Evolutionary conservation across 2,888 invertebrate species (phyloP), one percentile per base, ranked within the genome.

Genomic region (Athetis lepigone): DNA sequence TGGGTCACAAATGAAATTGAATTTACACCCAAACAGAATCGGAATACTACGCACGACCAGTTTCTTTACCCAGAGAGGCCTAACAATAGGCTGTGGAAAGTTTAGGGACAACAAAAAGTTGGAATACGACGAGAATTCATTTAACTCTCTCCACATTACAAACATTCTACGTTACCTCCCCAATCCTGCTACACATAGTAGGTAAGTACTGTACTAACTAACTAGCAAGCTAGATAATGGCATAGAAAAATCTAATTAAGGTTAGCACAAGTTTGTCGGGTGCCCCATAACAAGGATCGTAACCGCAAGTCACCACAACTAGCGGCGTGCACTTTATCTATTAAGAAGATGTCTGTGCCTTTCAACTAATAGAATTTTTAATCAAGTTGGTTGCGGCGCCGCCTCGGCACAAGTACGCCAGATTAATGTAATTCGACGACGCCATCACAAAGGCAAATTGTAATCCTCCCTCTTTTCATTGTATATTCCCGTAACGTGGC

Each of bases 321-420:
- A 84, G 80, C 86, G 77, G 69, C 84, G 85, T 89, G 89, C 91
- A 91, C 90, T 92, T 91, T 91, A 92, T 91, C 91, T 92, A 92
- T 93, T 92, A 93, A 90, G 90, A 86, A 89, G 89, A 89, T 85
- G 90, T 91, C 92, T 90, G 88, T 86, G 91, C 91, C 90, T 94
- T 94, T 93, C 89, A 92, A 93, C 93, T 94, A 95, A 94, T 94
- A 94, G 94, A 93, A 93, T 94, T 93, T 94, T 95, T 94, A 94
- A 94, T 94, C 93, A 94, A 92, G 93, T 93, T 90, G 90, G 87
- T 92, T 90, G 92, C 87, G 92, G 73, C 72, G 85, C 88, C 89
- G 84, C 85, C 84, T 75, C 86, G 85, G 87, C 89, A 85, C 89
- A 87, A 89, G 88, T 85, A 85, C 91, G 90, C 90, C 92, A 90